phyloP scores from a whole-genome alignment of 2,113 vertebrate genomes.

The Heterocephalus glaber region DNA sequence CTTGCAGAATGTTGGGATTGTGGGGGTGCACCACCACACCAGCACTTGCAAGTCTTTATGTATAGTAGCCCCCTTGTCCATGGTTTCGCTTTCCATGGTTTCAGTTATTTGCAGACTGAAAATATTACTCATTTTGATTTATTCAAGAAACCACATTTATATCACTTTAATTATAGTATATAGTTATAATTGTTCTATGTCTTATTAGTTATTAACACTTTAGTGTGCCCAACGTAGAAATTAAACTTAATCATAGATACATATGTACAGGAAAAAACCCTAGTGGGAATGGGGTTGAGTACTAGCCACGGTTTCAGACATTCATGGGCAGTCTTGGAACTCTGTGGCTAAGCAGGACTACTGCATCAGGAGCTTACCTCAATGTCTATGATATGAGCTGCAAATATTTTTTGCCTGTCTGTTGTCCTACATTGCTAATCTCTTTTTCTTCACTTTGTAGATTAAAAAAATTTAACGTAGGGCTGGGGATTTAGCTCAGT shows the following conservation, averaged over 20 bases:
- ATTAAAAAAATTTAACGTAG: too few relatives aligned
- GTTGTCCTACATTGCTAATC: not conserved
- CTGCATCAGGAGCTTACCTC: not conserved
- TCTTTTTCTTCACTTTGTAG: not conserved
- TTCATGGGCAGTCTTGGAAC: not conserved
- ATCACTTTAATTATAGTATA: not conserved
- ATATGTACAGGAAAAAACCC: not conserved
- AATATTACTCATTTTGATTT: not conserved
- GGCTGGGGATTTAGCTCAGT: too few relatives aligned
- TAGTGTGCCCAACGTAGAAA: not conserved
- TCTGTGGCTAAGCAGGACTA: not conserved
- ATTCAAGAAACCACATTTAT: not conserved
- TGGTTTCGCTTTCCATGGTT: not conserved
- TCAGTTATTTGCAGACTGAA: not conserved
- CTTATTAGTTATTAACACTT: not conserved
- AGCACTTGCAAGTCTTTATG: not conserved
- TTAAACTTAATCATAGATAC: not conserved
- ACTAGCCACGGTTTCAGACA: not conserved
- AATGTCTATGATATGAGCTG: not conserved
- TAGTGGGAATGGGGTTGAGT: not conserved
- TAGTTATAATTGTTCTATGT: not conserved
- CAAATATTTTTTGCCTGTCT: not conserved
- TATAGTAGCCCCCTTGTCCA: too few relatives aligned
- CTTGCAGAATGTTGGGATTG: not conserved
- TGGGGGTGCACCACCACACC: not conserved